phyloP scores from a whole-genome alignment of 1,140 invertebrate genomes.

The Metopolophium dirhodum region DNA sequence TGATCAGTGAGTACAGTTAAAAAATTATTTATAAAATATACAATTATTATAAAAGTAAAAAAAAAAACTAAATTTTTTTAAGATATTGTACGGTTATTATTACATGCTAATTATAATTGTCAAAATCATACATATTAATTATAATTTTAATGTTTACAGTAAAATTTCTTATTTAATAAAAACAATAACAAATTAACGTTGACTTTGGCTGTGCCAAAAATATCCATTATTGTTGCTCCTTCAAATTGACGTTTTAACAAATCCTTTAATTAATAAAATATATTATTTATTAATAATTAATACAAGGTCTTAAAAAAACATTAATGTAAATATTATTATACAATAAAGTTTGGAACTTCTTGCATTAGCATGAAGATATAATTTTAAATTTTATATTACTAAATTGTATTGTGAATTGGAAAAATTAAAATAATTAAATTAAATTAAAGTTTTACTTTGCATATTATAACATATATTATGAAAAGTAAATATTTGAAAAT shows the following conservation, averaged over 20 bases:
- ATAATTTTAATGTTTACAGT: slow-evolving; percentile 61
- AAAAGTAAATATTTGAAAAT: too few relatives aligned
- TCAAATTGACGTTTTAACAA: slow-evolving; percentile 81
- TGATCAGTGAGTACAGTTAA: background rate
- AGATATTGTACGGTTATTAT: background rate
- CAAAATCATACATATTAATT: too few relatives aligned
- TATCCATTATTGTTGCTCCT: slow-evolving; percentile 77
- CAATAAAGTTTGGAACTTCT: background rate
- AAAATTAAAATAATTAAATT: too few relatives aligned
- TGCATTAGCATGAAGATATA: background rate
- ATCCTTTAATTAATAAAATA: slow-evolving; percentile 66
- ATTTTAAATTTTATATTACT: too few relatives aligned
- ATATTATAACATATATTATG: too few relatives aligned
- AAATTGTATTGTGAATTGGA: too few relatives aligned
- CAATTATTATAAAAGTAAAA: background rate
- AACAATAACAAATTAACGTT: slow-evolving; percentile 81
- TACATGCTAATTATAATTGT: background rate
- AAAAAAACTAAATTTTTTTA: background rate
- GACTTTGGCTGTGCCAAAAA: slow-evolving; percentile 80
- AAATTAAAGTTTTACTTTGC: too few relatives aligned
- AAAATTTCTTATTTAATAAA: slow-evolving; percentile 81
- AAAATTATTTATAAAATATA: slow-evolving; percentile 39
- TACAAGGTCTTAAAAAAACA: background rate
- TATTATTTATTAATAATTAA: background rate
- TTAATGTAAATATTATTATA: slow-evolving; percentile 16